Evolutionary conservation across 1,140 invertebrate genomes (phyloP), one percentile per base, ranked within the genome.

Genomic region (Chrysomallon squamiferum): DNA sequence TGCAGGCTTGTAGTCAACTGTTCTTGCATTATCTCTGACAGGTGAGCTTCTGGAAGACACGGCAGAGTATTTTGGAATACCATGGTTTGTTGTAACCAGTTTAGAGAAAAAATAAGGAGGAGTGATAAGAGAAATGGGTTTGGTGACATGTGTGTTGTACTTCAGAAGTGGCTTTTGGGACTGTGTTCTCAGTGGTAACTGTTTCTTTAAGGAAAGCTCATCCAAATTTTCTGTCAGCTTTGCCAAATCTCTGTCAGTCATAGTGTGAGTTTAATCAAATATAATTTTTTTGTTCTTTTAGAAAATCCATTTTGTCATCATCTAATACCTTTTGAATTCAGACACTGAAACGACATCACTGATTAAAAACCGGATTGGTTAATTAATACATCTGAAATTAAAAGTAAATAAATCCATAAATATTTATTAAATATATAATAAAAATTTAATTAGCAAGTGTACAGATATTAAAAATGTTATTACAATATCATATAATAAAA

Each of bases 141-240:
- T 75, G 54, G 73, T 65, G 2, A 74, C 32, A 13, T 64, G 58
- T 25, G 74, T 74, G 33, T 77, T 80, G 65, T 83, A 79, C 61
- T 79, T 83, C 1, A 84, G 71, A 22, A 79, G 65, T 0, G 79
- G 81, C 62, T 79, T 80, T 33, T 77, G 75, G n/a, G 70, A 64
- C 35, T 80, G 74, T 41, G 77, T 80, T n/a, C 78, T 69, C 18
- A 79, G 66, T 9, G 79, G 80, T 20, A 84, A 61, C 62, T 84
- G 80, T 62, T 84, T 82, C 45, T 76, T 72, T 9, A 79, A 41
- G 9, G 78, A 75, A 54, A 78, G 62, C 3, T 82, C 79, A 27
- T 81, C 79, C 15, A 81, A 62, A 29, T 74, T 75, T 22, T 66
- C 68, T 52, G 71, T 79, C 66, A 78, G 56, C 57, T 73, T 74